Conservation (phyloP, 2,797 vertebrate genomes). For the Spinibarbus caldwelli region DNA sequence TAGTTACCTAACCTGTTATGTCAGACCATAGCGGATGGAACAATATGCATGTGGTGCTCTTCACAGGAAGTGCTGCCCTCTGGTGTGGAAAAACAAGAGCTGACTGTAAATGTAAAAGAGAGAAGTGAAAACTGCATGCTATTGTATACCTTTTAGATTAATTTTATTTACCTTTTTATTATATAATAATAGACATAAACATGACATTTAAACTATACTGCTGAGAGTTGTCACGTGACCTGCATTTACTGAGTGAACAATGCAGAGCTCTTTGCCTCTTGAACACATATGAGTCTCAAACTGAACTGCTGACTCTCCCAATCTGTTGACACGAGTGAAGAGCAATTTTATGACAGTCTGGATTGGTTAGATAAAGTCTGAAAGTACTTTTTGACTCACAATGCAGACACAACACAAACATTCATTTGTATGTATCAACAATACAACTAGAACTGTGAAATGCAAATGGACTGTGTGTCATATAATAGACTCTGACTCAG, state of each 20-base stretch:
- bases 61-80: slow-evolving; percentile 31
- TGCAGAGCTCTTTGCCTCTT: not conserved
- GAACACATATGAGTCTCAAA: not conserved
- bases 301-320: not conserved
- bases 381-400: not conserved
- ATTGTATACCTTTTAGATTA: not conserved
- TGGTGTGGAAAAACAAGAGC: slow-evolving; percentile 15
- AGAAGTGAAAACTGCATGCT: not conserved
- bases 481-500: not conserved
- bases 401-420: not conserved
- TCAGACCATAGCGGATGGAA: not conserved
- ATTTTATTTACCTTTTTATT: slow-evolving; percentile 11
- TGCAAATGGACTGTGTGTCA: not conserved
- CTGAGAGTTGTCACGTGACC: not conserved
- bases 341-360: not conserved
- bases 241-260: not conserved
- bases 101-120: not conserved
- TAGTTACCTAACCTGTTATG: slow-evolving; percentile 50
- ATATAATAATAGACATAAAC: not conserved
- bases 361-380: not conserved
- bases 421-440: not conserved
- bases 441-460: not conserved
- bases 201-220: not conserved
- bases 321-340: not conserved
- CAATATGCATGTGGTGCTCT: not conserved